phyloP scores from a whole-genome alignment of 2,797 vertebrate species.

The Poecilia velifera region DNA sequence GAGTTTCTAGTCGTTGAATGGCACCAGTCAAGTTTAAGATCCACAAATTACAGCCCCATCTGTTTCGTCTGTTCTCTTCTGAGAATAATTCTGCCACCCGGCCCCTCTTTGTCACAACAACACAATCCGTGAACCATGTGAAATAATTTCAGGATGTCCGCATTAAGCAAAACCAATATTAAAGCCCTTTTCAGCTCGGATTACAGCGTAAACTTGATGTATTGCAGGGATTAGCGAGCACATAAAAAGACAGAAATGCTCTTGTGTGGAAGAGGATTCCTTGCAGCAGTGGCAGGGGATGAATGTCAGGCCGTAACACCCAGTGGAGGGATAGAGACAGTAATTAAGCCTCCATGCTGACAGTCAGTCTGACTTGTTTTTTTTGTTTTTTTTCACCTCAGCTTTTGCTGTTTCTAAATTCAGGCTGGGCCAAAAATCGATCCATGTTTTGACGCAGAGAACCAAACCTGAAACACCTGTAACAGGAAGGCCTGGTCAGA shows the following conservation, averaged over 20 bases:
- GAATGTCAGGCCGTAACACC: slow-evolving; percentile 64
- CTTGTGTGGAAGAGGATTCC: slow-evolving; percentile 57
- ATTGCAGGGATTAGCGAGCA: slow-evolving; percentile 50
- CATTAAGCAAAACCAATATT: slow-evolving; percentile 10
- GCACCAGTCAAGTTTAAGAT: not conserved
- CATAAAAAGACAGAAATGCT: slow-evolving; percentile 34
- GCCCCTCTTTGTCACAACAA: slow-evolving; percentile 1
- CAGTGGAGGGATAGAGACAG: slow-evolving; percentile 55
- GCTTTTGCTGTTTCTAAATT: slow-evolving; percentile 43
- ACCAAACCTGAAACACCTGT: not conserved
- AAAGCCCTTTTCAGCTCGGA: slow-evolving; percentile 26
- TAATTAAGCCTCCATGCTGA: slow-evolving; percentile 77
- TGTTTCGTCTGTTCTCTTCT: not conserved
- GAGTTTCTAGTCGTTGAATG: not conserved
- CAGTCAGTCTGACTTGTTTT: slow-evolving; percentile 55
- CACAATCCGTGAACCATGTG: not conserved
- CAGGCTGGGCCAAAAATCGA: slow-evolving; percentile 40
- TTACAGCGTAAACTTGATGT: slow-evolving; percentile 41
- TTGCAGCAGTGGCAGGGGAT: slow-evolving; percentile 47
- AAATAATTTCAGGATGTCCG: slow-evolving; percentile 13
- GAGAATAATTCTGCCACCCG: not conserved
- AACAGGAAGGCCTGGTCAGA: not conserved
- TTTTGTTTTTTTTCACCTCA: slow-evolving; percentile 53
- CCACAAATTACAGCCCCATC: not conserved
- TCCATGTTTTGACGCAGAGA: not conserved